Evolutionary conservation across 2,113 vertebrate species (phyloP), one percentile per base, ranked within the genome.

Genomic region (Neolamprologus modestus): DNA sequence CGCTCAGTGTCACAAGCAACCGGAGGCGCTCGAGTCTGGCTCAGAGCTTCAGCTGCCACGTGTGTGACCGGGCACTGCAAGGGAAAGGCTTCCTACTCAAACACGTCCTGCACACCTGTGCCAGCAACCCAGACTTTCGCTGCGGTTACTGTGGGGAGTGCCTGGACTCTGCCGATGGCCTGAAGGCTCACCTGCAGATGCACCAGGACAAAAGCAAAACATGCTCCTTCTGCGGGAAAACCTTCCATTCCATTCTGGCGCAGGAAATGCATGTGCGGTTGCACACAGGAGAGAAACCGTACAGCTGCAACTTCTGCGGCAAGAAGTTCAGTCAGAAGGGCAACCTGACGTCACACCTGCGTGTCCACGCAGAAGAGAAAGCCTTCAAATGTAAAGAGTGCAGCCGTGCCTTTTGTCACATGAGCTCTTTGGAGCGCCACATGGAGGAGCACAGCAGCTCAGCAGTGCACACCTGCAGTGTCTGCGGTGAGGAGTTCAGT

Each of bases 271-370:
- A 95, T 2, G 45, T 85, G 11, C 89, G 94, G 0, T 79, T 91
- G 59, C 94, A 95, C 88, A 95, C 93, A 0, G 91, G 94, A 9
- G 94, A 95, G 68, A 94, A 93, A 24, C 94, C 94, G 0, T 83
- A 68, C 83, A 89, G 79, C 73, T 95, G 94, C 40, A 26, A 66
- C 6, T 4, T 91, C 50, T 95, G 94, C 1, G 89, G 92, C 9
- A 93, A 93, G 66, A 90, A 84, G 71, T 95, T 95, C 86, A 89
- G 88, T 40, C 93, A 93, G 52, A 94, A 94, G 40, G 93, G 93
- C 0, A 94, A 94, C 83, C 71, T 95, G 26, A 84, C 47, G 0
- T 90, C 92, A 0, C 94, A 94, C 92, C 19, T 84, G 26, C 88
- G 47, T 2, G 63, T 92, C 9, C 93, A 94, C 14, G 79, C 85